Percentiles rank a stretch among this genome's conserved stretches.
Evolutionary conservation across 2,113 vertebrate genomes (phyloP).

Genomic region (Alces alces): DNA sequence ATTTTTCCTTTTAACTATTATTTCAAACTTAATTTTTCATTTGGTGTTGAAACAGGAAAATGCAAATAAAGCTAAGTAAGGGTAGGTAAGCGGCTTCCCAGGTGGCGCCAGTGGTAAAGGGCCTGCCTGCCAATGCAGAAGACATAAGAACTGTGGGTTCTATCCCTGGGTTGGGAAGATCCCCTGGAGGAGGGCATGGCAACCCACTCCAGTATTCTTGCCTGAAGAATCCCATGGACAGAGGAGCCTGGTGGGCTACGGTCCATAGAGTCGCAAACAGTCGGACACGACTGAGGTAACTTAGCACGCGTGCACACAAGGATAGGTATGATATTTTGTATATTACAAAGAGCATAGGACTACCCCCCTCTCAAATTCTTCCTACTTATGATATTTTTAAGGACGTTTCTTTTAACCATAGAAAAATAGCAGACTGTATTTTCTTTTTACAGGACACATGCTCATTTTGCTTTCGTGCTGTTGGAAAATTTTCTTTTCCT

Average conservation of each 20-base stretch:
- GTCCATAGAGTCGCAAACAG: not conserved
- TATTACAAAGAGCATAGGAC: not conserved
- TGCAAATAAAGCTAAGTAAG: not conserved
- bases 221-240: not conserved
- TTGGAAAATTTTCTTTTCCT: not conserved
- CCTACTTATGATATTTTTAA: not conserved
- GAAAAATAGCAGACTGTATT: not conserved
- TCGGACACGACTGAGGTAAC: accelerated
- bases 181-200: not conserved
- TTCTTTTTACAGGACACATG: not conserved
- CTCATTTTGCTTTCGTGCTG: not conserved
- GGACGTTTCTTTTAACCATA: not conserved
- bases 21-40: not conserved
- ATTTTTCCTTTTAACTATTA: not conserved
- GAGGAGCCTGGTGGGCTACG: not conserved
- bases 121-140: not conserved
- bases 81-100: not conserved
- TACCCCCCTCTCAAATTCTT: not conserved
- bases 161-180: not conserved
- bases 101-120: not conserved
- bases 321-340: not conserved
- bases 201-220: not conserved
- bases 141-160: not conserved
- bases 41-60: not conserved
- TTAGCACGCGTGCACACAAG: not conserved